Percentiles rank a stretch among this genome's conserved stretches.
These are phyloP conservation scores for Sylvicola cinctus DNA, from an alignment of 2,888 invertebrate species.

Conservation along the genomic window DNA sequence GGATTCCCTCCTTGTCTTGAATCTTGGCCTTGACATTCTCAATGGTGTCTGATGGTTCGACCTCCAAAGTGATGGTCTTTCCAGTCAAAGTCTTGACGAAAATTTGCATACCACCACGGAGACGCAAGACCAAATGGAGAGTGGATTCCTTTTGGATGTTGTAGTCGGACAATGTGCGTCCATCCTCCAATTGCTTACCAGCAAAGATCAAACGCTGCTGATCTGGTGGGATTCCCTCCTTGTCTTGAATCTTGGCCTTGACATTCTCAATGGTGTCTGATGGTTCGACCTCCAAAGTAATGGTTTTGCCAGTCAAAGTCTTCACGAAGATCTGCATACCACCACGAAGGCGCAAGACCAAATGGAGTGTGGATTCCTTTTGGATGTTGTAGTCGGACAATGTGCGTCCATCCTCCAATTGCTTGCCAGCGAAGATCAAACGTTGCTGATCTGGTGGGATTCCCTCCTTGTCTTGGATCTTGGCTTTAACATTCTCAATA, in stretches of 20 bases:
- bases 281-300: slow-evolving; percentile 42
- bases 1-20: slow-evolving; percentile 81
- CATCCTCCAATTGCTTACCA: slow-evolving; percentile 46
- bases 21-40: slow-evolving; percentile 91
- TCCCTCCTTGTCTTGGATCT: too few relatives aligned
- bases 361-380: slow-evolving; percentile 27
- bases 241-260: slow-evolving; percentile 34
- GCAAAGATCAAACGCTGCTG: slow-evolving; percentile 40
- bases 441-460: slow-evolving; percentile 33
- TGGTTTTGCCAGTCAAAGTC: slow-evolving; percentile 34
- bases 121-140: slow-evolving; percentile 34
- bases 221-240: slow-evolving; percentile 33
- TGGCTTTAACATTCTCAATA: too few relatives aligned
- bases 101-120: too few relatives aligned
- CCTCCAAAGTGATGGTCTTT: slow-evolving; percentile 86
- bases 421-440: slow-evolving; percentile 33
- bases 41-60: slow-evolving; percentile 81
- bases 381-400: slow-evolving; percentile 36
- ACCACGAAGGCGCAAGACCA: slow-evolving; percentile 24
- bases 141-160: slow-evolving; percentile 42
- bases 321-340: slow-evolving; percentile 45
- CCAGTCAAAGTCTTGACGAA: too few relatives aligned
- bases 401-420: slow-evolving; percentile 15
- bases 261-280: too few relatives aligned
- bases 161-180: slow-evolving; percentile 39